Evolutionary conservation across 1,140 invertebrate species (phyloP).

Genomic region (Trachymyrmex cornetzi): DNA sequence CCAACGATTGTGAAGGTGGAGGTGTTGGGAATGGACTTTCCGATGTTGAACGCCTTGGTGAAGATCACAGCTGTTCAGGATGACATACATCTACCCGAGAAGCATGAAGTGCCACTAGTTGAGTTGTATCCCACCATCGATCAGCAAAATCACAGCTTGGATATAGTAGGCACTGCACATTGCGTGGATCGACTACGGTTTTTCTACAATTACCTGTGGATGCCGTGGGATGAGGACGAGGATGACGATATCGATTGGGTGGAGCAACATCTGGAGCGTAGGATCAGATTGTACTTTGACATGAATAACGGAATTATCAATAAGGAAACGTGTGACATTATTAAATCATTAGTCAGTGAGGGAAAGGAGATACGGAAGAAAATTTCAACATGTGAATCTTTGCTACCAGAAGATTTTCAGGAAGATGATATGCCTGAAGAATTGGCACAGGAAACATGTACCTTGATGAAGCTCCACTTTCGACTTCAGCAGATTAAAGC

Average conservation of each 20-base stretch:
- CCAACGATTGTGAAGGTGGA: conserved; percentile 88
- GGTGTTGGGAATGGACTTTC: conserved; percentile 86
- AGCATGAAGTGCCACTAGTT: conserved; percentile 87
- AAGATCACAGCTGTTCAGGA: conserved; percentile 88
- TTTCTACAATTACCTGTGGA: conserved; percentile 88
- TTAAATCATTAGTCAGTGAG: conserved; percentile 87
- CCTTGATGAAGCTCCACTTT: conserved; percentile 87
- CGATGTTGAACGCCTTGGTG: conserved; percentile 86
- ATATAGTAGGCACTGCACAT: conserved; percentile 84
- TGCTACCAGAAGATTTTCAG: conserved; percentile 84
- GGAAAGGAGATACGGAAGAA: conserved; percentile 86
- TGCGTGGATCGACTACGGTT: conserved; percentile 86
- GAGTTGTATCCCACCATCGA: conserved; percentile 88
- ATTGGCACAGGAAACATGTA: conserved; percentile 82
- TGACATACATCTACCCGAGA: conserved; percentile 88
- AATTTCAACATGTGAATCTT: conserved; percentile 85
- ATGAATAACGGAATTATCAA: conserved; percentile 86
- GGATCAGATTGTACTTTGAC: conserved; percentile 88
- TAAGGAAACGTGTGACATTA: conserved; percentile 86
- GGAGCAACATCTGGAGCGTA: conserved; percentile 86
- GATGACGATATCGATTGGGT: conserved; percentile 88
- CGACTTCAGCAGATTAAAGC: conserved; percentile 88
- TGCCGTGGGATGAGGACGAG: conserved; percentile 89
- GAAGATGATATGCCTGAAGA: conserved; percentile 78
- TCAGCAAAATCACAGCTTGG: conserved; percentile 87